Conservation (phyloP, 2,888 invertebrate genomes). For the Brachycybe producta region DNA sequence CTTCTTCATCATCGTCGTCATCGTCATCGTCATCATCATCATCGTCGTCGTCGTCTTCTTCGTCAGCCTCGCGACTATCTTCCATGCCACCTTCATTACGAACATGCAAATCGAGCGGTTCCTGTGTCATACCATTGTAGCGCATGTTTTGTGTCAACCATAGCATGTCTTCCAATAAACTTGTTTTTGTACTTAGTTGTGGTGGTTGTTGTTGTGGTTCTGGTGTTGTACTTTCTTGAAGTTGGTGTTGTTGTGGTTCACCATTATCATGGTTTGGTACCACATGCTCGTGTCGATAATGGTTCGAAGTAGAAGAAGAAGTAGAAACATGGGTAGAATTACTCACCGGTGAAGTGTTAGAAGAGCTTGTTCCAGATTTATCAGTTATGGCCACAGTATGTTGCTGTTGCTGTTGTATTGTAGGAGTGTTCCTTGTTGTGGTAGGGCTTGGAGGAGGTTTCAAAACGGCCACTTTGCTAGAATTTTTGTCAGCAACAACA, state of each 20-base stretch:
- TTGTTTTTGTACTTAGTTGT: background rate
- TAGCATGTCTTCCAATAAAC: constrained; percentile 46
- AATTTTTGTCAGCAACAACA: background rate
- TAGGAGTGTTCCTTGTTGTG: too few species aligned
- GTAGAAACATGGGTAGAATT: constrained; percentile 31
- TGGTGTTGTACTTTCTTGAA: background rate
- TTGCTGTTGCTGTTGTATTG: too few species aligned
- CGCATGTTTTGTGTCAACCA: constrained; percentile 20
- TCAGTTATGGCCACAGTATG: constrained; percentile 13
- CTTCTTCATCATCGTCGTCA: constrained; percentile 7
- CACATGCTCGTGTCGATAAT: constrained; percentile 42
- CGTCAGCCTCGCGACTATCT: background rate
- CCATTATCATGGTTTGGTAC: constrained; percentile 27
- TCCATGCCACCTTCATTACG: constrained; percentile 12
- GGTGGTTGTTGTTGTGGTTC: background rate
- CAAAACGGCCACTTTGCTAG: background rate
- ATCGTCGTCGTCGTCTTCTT: background rate
- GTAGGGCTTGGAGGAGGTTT: too few species aligned
- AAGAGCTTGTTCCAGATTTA: constrained; percentile 58
- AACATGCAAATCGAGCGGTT: constrained; percentile 17
- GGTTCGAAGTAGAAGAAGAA: constrained; percentile 37
- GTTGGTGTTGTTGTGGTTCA: constrained; percentile 20
- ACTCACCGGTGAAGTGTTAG: constrained; percentile 53
- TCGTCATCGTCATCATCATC: background rate
- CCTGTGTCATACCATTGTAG: constrained; percentile 19